Evolutionary conservation across 2,113 vertebrate genomes (phyloP).

Genomic region (Diadophis punctatus): DNA sequence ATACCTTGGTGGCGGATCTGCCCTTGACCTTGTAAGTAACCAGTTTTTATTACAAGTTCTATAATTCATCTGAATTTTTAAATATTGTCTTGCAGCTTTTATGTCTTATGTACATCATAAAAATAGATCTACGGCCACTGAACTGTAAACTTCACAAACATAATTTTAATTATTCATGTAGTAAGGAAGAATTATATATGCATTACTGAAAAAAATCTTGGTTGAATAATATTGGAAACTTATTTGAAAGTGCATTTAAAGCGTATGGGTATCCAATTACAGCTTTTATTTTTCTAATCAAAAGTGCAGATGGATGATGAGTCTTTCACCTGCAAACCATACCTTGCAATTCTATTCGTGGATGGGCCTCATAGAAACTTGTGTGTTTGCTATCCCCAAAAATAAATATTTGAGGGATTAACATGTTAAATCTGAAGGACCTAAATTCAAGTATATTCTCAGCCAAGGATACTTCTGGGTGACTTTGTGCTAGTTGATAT

Average conservation of each 20-base stretch:
- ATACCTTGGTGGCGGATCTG: constrained; percentile 92
- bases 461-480: neutral
- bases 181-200: neutral
- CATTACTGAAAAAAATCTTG: neutral
- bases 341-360: neutral
- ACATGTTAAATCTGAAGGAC: neutral
- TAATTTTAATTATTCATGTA: neutral
- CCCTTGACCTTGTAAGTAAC: constrained; percentile 89
- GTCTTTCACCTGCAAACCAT: neutral
- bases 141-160: neutral
- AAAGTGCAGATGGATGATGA: neutral
- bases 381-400: neutral
- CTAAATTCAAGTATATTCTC: neutral
- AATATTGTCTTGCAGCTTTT: neutral
- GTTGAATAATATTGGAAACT: neutral
- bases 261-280: neutral
- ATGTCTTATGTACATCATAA: neutral
- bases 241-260: neutral
- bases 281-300: neutral
- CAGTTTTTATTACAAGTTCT: neutral
- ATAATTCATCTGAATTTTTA: neutral
- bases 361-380: neutral
- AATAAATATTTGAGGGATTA: neutral
- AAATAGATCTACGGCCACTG: neutral
- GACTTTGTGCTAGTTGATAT: neutral